Base-by-base conservation (phyloP, 2,113 vertebrate species). In the Fregetta grallaria region DNA sequence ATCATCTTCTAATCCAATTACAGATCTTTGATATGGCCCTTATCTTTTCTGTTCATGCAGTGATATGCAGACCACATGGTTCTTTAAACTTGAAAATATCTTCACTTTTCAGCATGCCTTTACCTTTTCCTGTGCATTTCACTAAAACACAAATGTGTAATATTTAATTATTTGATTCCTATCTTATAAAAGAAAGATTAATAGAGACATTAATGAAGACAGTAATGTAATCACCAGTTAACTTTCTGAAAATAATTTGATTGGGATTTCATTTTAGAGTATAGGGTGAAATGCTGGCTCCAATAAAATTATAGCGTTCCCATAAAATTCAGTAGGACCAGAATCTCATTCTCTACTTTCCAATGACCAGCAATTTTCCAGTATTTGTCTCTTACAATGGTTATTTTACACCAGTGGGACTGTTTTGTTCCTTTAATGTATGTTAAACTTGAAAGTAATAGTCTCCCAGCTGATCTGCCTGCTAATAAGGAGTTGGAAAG, bases 1-100 rank as follows among this genome's bases (percentile, higher is more conserved):
- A 97, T 96, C 73, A 94, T 84, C 92, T 94, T 89, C 62, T 97
- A 97, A 97, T 97, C 96, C 98, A 98, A 97, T 98, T 97, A 96
- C 66, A 95, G 86, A 91, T 95, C 94, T 96, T 97, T 98, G 96
- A 97, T 97, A 95, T 82, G 53, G 85, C 56, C 50, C 52, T 98
- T 97, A 97, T 97, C 95, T 97, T 92, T 96, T 81, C 97, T 96
- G 45, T 94, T 93, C 92, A 96, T 88, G 87, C 93, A 91, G 93
- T 96, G 92, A 96, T 93, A 86, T 93, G 79, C 70, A 93, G 92
- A 96, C 96, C 94, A 83, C 82, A 71, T 76, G 75, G 29, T 72
- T 88, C 76, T 88, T 97, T 96, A 97, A 93, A 96, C 96, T 62
- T 92, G 84, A 97, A 93, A 94, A 97, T 91, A 70, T 94, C 88